Evolutionary conservation across 2,113 vertebrate genomes (phyloP).

Genomic region (Phyllostomus discolor): DNA sequence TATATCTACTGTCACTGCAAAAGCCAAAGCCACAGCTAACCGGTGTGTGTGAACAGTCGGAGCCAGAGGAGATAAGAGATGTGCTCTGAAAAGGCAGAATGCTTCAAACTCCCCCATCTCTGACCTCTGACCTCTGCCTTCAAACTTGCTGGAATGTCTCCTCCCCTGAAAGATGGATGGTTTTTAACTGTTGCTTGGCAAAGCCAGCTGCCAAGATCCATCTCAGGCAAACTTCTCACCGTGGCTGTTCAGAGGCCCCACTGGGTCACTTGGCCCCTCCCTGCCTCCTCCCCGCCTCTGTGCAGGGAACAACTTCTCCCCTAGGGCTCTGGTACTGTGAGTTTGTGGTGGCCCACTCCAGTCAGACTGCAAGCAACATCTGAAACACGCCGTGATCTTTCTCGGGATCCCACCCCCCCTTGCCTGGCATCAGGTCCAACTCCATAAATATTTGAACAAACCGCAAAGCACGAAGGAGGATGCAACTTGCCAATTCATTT

Average conservation of each 20-base stretch:
- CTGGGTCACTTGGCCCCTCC: neutral
- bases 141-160: constrained; percentile 22
- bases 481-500: neutral
- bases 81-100: constrained; percentile 28
- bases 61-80: constrained; percentile 49
- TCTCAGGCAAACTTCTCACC: neutral
- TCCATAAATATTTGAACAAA: constrained; percentile 3
- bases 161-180: neutral
- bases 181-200: constrained; percentile 43
- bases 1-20: neutral
- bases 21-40: constrained; percentile 19
- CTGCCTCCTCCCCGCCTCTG: neutral
- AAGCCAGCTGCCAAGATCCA: constrained; percentile 49
- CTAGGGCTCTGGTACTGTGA: neutral
- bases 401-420: neutral
- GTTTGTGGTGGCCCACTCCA: neutral
- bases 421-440: neutral
- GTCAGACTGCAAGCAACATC: neutral
- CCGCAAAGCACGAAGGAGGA: neutral
- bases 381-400: neutral
- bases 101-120: neutral
- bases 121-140: neutral
- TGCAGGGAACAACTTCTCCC: neutral
- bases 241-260: neutral
- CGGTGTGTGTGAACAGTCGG: neutral